phyloP scores from a whole-genome alignment of 2,888 invertebrate species.

The Sympetrum striolatum region DNA sequence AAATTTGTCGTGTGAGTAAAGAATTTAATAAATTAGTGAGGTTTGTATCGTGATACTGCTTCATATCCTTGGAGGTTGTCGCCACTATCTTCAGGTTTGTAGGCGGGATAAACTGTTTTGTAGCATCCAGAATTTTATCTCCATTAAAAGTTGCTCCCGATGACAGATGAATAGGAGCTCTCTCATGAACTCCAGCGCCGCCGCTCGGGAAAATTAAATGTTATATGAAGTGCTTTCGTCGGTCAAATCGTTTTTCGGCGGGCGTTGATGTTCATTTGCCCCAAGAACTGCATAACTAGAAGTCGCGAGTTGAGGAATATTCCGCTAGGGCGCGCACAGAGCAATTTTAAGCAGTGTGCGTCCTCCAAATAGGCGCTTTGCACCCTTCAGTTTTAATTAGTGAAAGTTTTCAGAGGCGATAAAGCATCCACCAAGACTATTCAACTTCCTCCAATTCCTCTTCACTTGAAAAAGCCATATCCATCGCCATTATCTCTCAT shows the following conservation, averaged over 20 bases:
- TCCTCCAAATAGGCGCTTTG: neutral
- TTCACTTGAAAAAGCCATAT: neutral
- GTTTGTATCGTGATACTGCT: too few species aligned
- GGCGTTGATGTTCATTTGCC: neutral
- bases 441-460: neutral
- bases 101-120: neutral
- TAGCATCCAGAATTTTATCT: neutral
- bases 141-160: too few species aligned
- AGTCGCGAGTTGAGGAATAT: neutral
- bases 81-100: neutral
- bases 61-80: too few species aligned
- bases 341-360: neutral
- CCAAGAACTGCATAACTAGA: neutral
- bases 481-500: neutral
- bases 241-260: neutral
- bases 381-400: neutral
- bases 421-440: neutral
- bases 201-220: too few species aligned
- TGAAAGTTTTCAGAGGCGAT: neutral
- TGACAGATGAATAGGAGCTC: too few species aligned
- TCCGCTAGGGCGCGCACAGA: neutral
- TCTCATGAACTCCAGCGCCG: too few species aligned
- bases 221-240: too few species aligned
- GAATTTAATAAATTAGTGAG: too few species aligned
- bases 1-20: too few species aligned